These are phyloP conservation scores for Drymodes brunneopygia DNA, from an alignment of 2,113 vertebrate species.

Conservation along the genomic window DNA sequence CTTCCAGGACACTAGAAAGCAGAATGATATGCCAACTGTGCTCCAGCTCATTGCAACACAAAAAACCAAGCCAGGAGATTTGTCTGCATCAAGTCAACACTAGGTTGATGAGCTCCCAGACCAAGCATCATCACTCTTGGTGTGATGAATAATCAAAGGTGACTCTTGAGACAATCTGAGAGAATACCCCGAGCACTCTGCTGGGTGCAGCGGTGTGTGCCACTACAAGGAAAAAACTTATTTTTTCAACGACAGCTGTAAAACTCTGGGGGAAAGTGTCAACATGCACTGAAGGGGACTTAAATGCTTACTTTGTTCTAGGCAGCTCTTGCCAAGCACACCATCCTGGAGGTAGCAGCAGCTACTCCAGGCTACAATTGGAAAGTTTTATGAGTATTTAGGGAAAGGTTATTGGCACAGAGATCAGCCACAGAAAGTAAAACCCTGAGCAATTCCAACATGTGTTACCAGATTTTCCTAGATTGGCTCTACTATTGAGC, in stretches of 20 bases:
- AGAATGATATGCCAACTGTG: not conserved
- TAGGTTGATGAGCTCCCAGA: not conserved
- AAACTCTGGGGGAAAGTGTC: not conserved
- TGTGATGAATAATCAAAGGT: not conserved
- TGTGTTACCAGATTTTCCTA: conserved; percentile 19
- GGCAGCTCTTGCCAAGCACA: not conserved
- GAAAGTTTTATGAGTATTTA: conserved; percentile 32
- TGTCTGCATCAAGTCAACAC: not conserved
- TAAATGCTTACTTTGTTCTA: not conserved
- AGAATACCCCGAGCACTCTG: not conserved
- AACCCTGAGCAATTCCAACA: not conserved
- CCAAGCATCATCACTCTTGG: not conserved
- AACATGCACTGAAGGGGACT: not conserved
- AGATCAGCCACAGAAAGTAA: not conserved
- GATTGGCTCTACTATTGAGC: not conserved
- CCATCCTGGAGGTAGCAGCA: not conserved
- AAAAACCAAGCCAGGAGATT: not conserved
- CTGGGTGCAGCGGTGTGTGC: not conserved
- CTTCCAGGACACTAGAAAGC: not conserved
- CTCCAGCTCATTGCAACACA: not conserved
- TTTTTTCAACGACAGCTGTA: not conserved
- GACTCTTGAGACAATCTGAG: not conserved
- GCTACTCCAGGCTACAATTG: not conserved
- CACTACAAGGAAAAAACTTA: not conserved
- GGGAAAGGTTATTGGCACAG: conserved; percentile 5